Percentiles rank a stretch among this genome's conserved stretches.
phyloP scores from a whole-genome alignment of 2,888 invertebrate genomes.

The Dyspetes luteomarginatus region DNA sequence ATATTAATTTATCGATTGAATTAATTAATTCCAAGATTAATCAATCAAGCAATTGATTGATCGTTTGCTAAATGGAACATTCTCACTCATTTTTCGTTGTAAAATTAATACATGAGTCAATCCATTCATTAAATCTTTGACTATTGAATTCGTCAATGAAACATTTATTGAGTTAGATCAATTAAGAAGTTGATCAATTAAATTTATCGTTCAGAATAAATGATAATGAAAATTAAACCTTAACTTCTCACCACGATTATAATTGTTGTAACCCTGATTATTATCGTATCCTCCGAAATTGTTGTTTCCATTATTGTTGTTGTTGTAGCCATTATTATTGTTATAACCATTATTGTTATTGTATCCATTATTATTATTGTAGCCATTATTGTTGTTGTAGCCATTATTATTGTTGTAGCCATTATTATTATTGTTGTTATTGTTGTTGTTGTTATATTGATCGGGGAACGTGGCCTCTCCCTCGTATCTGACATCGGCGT shows the following conservation, averaged over 20 bases:
- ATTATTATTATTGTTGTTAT: conserved; percentile 74
- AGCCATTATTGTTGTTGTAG: conserved; percentile 68
- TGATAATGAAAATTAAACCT: not conserved
- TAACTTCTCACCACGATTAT: conserved; percentile 56
- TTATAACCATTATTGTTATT: conserved; percentile 46
- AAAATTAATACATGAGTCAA: too few species aligned
- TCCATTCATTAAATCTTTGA: not conserved
- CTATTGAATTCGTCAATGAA: not conserved
- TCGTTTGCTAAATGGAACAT: not conserved
- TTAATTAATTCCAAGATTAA: not conserved
- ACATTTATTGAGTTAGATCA: too few species aligned
- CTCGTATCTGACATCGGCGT: conserved; percentile 91
- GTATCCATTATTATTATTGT: conserved; percentile 49
- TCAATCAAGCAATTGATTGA: not conserved
- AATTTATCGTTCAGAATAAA: not conserved
- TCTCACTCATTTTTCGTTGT: not conserved
- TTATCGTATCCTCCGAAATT: conserved; percentile 74
- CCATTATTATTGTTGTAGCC: conserved; percentile 69
- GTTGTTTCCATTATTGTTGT: conserved; percentile 65
- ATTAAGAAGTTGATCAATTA: too few species aligned
- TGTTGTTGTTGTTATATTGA: conserved; percentile 82
- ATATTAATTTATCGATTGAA: not conserved
- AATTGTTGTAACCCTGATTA: conserved; percentile 55
- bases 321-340: conserved; percentile 31
- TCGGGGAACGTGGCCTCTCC: conserved; percentile 89